These are phyloP conservation scores for Calameuta pallipes DNA, from an alignment of 2,888 invertebrate species.

Conservation along the genomic window DNA sequence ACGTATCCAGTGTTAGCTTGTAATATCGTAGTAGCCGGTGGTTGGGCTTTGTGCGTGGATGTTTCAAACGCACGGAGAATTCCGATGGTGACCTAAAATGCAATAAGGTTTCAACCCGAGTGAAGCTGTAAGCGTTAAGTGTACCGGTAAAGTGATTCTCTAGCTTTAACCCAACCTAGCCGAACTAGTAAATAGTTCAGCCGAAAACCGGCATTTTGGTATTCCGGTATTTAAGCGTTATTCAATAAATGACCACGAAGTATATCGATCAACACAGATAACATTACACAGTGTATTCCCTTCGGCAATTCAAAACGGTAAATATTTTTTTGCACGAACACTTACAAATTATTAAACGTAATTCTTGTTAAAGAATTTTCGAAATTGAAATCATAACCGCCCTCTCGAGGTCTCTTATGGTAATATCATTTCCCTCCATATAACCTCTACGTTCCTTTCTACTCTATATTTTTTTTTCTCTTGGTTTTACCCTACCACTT, in stretches of 20 bases:
- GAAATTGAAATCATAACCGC: background rate
- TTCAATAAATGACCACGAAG: background rate
- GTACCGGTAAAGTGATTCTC: background rate
- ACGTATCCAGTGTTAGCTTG: slow-evolving; percentile 24
- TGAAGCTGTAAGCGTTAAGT: background rate
- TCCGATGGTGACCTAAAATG: background rate
- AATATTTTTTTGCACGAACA: background rate
- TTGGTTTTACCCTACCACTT: background rate
- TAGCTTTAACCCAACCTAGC: background rate
- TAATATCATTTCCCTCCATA: background rate
- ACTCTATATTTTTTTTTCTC: background rate
- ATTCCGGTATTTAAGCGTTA: background rate
- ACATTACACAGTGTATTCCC: background rate
- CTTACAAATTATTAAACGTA: background rate
- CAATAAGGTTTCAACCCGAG: background rate
- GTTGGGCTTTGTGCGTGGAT: background rate
- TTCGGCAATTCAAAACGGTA: background rate
- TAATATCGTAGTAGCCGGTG: background rate
- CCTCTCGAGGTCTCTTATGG: background rate
- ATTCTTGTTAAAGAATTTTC: background rate
- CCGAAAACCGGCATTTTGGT: background rate
- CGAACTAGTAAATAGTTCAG: background rate
- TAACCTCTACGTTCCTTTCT: background rate
- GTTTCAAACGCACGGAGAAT: background rate
- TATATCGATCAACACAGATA: background rate